Conservation (phyloP, 2,113 vertebrate species). For the Bujurquina vittata region DNA sequence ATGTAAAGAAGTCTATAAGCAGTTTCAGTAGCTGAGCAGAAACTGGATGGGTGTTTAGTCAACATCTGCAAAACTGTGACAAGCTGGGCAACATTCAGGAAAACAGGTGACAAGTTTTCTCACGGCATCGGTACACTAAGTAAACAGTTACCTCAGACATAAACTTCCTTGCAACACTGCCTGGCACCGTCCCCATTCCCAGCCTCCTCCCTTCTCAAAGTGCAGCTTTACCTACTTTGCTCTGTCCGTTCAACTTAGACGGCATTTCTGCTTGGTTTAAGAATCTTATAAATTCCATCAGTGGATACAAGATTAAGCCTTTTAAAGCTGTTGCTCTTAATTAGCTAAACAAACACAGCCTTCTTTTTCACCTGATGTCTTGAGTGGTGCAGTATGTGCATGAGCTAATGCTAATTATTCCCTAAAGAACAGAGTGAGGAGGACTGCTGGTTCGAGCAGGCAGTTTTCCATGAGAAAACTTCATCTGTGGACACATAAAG, state of each 20-base stretch:
- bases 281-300: slow-evolving; percentile 70
- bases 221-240: slow-evolving; percentile 57
- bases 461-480: slow-evolving; percentile 13
- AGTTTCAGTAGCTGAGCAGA: slow-evolving; percentile 47
- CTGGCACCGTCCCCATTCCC: slow-evolving; percentile 57
- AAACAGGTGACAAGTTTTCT: slow-evolving; percentile 71
- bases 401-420: slow-evolving; percentile 60
- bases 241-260: slow-evolving; percentile 47
- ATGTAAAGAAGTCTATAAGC: not conserved
- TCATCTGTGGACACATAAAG: not conserved
- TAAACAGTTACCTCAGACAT: slow-evolving; percentile 75
- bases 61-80: slow-evolving; percentile 60
- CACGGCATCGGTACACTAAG: slow-evolving; percentile 59
- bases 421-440: slow-evolving; percentile 31
- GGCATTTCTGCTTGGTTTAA: slow-evolving; percentile 53
- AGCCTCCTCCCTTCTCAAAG: slow-evolving; percentile 43
- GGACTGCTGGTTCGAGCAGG: slow-evolving; percentile 2
- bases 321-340: slow-evolving; percentile 67
- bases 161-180: slow-evolving; percentile 68
- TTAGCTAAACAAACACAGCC: slow-evolving; percentile 75
- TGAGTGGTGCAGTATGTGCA: slow-evolving; percentile 52
- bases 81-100: slow-evolving; percentile 38
- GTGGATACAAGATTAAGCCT: slow-evolving; percentile 65
- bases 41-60: slow-evolving; percentile 36
- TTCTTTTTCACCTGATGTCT: slow-evolving; percentile 58